Base-by-base conservation (phyloP, 2,797 vertebrate genomes). In the Microchirus variegatus region DNA sequence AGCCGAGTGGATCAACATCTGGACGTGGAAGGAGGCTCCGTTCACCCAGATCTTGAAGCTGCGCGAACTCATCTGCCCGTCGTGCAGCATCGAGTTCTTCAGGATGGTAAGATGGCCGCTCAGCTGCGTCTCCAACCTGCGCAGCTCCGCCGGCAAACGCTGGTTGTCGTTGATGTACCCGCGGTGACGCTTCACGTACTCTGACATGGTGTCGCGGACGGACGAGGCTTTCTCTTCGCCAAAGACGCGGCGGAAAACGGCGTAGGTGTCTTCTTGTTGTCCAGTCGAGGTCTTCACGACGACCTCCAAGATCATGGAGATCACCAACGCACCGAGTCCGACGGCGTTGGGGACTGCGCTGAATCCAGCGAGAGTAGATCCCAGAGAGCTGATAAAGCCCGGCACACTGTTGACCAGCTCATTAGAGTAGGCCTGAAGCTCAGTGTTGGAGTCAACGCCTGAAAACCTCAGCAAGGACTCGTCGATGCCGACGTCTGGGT, bases 261-360 rank as follows among this genome's bases (percentile, higher is more conserved):
- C n/a, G n/a, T n/a, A n/a, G n/a, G 10, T 31, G 61, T 38, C 54
- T 31, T 0, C 0, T 12, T 10, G 31, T 22, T 22, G 22, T 22
- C 53, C 3, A 7, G 5, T 1, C 2, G 0, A 0, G 1, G 36
- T 14, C 5, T 12, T 56, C 0, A 13, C 2, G 5, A 46, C 2
- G 45, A 47, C 3, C 13, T 71, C 67, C 0, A 77, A 2, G 10
- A 77, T 13, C 40, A 72, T 36, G 7, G 63, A 72, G 56, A 63
- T 17, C 45, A 71, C 42, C 51, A 71, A 9, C 0, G 59, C 74
- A 56, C 63, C 67, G 5, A 76, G 45, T 19, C 73, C 67, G 41
- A 67, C 63, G 15, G 53, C 67, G 8, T 70, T 59, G 4, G 57
- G 48, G n/a, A 70, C 0, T 3, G 3, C 0, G 8, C 7, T 31